Evolutionary conservation across 2,797 vertebrate genomes (phyloP), one percentile per base, ranked within the genome.

Genomic region (Dallia pectoralis): DNA sequence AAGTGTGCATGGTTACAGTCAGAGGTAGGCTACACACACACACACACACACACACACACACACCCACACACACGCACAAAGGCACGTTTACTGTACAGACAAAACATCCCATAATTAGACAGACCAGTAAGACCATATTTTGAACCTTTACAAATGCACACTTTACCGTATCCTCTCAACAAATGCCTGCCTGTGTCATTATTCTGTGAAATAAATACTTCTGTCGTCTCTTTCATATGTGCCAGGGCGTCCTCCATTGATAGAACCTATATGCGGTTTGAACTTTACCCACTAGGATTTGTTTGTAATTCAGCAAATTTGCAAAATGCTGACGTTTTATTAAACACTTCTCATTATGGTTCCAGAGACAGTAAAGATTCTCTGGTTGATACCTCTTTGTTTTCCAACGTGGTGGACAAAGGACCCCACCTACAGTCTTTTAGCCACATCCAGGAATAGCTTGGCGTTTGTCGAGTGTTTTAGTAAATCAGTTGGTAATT

Each of bases 1-100:
- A 82, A 85, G 65, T 59, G 72, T 73, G 33, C n/a, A n/a, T 40
- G 40, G 40, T 70, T 32, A 56, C 30, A 69, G 5, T 22, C 18
- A 22, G 48, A 53, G 48, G 16, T 49, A 69, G 1, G 27, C 40
- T 69, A 48, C 25, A 76, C 79, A 84, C 70, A 66, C 68, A 83
- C 72, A 29, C 70, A 69, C 62, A 75, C 70, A 72, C 61, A 68
- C 67, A 73, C 51, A 74, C 56, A 67, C 59, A 79, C 25, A 65
- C 6, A 9, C 18, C 29, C 61, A 73, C 6, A 63, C 25, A 71
- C 71, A 71, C 63, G 77, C 40, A 72, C 27, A 36, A 11, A 62
- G n/a, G 22, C 11, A 27, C 56, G 27, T 27, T 22, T 59, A 22
- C 59, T 62, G 59, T 30, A 69, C 67, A 51, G 11, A 51, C 22